phyloP scores from a whole-genome alignment of 1,140 invertebrate genomes.

The Popillia japonica region DNA sequence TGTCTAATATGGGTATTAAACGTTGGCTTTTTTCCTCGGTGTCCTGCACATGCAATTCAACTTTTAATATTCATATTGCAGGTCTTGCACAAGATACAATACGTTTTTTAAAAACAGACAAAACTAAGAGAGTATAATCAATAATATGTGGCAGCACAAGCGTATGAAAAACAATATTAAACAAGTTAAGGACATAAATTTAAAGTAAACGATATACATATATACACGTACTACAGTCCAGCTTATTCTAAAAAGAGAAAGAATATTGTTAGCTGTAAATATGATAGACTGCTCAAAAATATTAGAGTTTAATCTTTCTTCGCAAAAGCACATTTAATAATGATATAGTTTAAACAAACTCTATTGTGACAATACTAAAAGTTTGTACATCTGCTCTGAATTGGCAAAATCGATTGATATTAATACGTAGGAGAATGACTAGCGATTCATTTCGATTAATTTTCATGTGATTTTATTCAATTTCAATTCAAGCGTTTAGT shows the following conservation, averaged over 20 bases:
- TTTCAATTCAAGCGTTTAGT: neutral
- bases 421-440: neutral
- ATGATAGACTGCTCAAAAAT: neutral
- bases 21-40: neutral
- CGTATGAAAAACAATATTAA: neutral
- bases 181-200: neutral
- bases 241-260: constrained; percentile 2
- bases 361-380: neutral
- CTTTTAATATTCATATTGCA: neutral
- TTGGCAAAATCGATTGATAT: neutral
- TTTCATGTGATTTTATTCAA: neutral
- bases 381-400: neutral
- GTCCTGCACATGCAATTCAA: neutral
- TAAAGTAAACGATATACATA: neutral
- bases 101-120: constrained; percentile 1
- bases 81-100: constrained; percentile 1
- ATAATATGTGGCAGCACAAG: constrained; percentile 11
- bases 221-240: too few relatives aligned
- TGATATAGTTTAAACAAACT: neutral
- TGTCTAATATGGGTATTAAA: neutral
- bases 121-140: too few relatives aligned
- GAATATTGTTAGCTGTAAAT: constrained; percentile 3
- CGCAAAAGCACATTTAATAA: neutral
- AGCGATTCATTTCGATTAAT: neutral
- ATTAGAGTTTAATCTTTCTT: neutral